Conservation (phyloP, 2,113 vertebrate genomes). For the Condylura cristata region DNA sequence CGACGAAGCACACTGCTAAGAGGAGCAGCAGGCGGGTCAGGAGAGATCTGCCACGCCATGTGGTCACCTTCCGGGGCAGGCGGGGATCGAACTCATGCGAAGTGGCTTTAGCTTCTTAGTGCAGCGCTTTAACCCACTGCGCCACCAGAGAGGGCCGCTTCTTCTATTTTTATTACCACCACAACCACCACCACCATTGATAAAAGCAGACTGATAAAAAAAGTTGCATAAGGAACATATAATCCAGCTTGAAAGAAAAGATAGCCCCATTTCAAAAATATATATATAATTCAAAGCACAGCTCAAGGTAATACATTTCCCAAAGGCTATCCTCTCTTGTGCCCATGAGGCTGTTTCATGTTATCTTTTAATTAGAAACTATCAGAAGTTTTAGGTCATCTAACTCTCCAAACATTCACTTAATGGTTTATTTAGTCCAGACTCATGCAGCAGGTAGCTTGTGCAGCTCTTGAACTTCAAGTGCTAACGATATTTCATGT, state of each 20-base stretch:
- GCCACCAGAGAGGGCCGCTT: no score
- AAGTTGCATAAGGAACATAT: neutral
- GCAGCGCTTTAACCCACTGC: no score
- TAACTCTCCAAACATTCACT: neutral
- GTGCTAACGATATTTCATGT: neutral
- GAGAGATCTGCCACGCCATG: no score
- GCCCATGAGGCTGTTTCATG: neutral
- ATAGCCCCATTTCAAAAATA: neutral
- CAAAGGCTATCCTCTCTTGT: neutral
- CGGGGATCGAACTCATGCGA: no score
- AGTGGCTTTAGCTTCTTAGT: no score
- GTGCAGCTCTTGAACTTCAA: neutral
- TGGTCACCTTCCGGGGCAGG: no score
- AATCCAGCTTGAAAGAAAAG: neutral
- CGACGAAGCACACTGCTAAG: no score
- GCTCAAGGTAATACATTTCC: neutral
- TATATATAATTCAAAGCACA: neutral
- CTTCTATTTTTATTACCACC: neutral
- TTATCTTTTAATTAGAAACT: neutral
- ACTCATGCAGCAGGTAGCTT: neutral
- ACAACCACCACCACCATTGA: no score
- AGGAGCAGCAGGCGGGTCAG: no score
- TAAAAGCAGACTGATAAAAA: neutral
- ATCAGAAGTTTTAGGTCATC: neutral
- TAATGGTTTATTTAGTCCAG: neutral